These are phyloP conservation scores for Phocides pigmalion DNA, from an alignment of 1,140 invertebrate genomes.

Conservation along the genomic window DNA sequence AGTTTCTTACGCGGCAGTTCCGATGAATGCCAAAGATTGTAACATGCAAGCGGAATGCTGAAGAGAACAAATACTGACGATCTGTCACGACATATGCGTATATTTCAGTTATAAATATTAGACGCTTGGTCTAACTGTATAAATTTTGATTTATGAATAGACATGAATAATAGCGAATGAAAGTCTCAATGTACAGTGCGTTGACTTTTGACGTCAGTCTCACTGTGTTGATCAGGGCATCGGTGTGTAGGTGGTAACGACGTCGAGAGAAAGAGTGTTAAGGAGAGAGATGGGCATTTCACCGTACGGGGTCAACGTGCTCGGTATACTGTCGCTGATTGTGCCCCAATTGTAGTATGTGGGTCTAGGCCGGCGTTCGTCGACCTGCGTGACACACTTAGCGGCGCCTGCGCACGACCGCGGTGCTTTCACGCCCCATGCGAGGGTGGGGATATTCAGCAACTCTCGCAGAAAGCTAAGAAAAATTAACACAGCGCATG, in stretches of 20 bases:
- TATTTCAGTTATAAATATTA: neutral
- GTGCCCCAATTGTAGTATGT: slow-evolving; percentile 81
- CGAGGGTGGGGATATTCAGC: slow-evolving; percentile 58
- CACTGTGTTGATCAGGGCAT: slow-evolving; percentile 6
- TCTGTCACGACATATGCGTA: slow-evolving; percentile 40
- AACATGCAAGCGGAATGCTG: slow-evolving; percentile 63
- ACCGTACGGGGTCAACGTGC: slow-evolving; percentile 79
- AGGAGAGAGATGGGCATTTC: slow-evolving; percentile 81
- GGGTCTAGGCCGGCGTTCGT: slow-evolving; percentile 83
- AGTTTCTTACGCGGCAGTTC: slow-evolving; percentile 73
- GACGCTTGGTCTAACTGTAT: neutral
- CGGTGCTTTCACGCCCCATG: slow-evolving; percentile 78
- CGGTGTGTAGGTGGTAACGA: slow-evolving; percentile 49
- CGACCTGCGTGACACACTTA: slow-evolving; percentile 80
- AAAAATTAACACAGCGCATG: slow-evolving; percentile 52
- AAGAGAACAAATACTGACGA: slow-evolving; percentile 59
- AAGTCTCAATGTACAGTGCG: neutral
- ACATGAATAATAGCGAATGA: neutral
- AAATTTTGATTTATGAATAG: neutral
- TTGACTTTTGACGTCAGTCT: neutral
- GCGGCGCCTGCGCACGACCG: slow-evolving; percentile 66
- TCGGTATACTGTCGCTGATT: slow-evolving; percentile 81
- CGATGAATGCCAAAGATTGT: slow-evolving; percentile 73
- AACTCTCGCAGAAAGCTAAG: slow-evolving; percentile 69
- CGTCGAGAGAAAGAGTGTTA: slow-evolving; percentile 80